phyloP scores from a whole-genome alignment of 1,140 invertebrate genomes.

The Papilio polytes region DNA sequence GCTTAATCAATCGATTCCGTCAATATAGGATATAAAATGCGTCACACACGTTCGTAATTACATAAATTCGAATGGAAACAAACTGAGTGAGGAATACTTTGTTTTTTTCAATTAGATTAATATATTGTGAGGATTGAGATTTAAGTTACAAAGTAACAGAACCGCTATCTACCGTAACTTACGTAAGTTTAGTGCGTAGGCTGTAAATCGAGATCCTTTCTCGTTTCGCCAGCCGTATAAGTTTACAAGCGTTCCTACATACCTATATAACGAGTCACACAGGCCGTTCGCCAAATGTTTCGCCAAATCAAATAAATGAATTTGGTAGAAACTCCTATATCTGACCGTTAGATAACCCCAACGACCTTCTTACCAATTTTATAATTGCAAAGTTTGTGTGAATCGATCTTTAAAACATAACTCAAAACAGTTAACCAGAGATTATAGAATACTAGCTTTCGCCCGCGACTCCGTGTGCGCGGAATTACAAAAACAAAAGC shows the following conservation, averaged over 20 bases:
- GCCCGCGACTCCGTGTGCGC: too few relatives aligned
- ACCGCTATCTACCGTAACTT: background rate
- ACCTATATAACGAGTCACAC: background rate
- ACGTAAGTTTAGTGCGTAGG: constrained; percentile 21
- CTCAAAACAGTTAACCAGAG: too few relatives aligned
- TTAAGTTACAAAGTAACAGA: background rate
- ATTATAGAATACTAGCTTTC: too few relatives aligned
- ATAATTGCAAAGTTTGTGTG: background rate
- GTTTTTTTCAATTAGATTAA: too few relatives aligned
- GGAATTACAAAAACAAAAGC: too few relatives aligned
- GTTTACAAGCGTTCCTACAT: constrained; percentile 3
- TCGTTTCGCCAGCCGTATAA: constrained; percentile 23
- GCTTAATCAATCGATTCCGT: background rate
- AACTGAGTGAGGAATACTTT: background rate
- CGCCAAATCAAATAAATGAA: background rate
- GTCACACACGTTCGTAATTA: background rate
- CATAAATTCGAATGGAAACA: background rate
- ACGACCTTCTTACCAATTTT: background rate
- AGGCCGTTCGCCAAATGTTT: background rate
- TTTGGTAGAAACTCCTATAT: background rate
- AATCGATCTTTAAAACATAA: too few relatives aligned
- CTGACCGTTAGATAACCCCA: constrained; percentile 2
- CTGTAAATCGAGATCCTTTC: constrained; percentile 26
- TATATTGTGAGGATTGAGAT: too few relatives aligned
- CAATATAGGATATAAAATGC: background rate